Conservation (phyloP, 2,797 vertebrate genomes). For the Anniella stebbinsi region DNA sequence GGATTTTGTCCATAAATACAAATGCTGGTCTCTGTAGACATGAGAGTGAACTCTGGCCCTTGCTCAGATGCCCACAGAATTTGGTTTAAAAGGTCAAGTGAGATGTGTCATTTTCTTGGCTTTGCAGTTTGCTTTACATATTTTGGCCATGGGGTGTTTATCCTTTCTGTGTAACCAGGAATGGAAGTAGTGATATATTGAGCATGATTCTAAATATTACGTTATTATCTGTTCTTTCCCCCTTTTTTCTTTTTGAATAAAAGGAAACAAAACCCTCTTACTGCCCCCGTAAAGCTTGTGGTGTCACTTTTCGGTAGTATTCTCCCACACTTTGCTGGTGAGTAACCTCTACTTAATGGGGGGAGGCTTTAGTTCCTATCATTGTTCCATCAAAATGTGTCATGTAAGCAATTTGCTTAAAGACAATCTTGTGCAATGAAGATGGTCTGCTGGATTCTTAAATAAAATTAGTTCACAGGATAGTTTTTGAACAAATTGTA, state of each 20-base stretch:
- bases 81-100: background rate
- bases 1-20: slow-evolving; percentile 5
- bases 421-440: slow-evolving; percentile 16
- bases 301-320: slow-evolving; percentile 13
- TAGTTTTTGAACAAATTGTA: slow-evolving; percentile 35
- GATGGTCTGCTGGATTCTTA: background rate
- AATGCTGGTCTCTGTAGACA: background rate
- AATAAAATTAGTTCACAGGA: slow-evolving; percentile 21
- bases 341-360: background rate
- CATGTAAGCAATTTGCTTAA: slow-evolving; percentile 23
- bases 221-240: background rate
- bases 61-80: background rate
- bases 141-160: slow-evolving; percentile 9
- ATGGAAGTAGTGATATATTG: slow-evolving; percentile 24
- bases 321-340: slow-evolving; percentile 5
- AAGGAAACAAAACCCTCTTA: background rate
- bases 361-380: background rate
- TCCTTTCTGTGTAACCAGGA: slow-evolving; percentile 5
- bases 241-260: background rate
- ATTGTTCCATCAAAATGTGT: background rate
- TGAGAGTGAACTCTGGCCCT: background rate
- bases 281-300: background rate
- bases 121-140: slow-evolving; percentile 39
- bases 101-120: slow-evolving; percentile 2
- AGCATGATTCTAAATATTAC: slow-evolving; percentile 21